phyloP scores from a whole-genome alignment of 2,113 vertebrate genomes.

The Coryphaenoides rupestris region DNA sequence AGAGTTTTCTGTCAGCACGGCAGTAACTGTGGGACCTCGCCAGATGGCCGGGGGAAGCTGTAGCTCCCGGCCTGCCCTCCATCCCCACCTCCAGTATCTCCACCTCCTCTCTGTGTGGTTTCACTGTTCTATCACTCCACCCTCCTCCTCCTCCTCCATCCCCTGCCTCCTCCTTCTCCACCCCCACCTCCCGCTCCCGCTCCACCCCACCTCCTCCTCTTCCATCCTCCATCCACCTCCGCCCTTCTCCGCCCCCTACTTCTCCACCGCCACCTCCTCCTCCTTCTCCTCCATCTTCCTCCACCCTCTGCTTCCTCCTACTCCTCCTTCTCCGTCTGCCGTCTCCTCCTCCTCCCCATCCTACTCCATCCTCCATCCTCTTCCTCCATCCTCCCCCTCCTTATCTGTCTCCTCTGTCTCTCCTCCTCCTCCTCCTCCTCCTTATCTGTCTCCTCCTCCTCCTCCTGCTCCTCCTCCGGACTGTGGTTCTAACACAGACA shows the following conservation, averaged over 20 bases:
- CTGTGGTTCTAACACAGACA: constrained; percentile 37
- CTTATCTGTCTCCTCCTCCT: constrained; percentile 21
- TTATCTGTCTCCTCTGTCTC: constrained; percentile 10
- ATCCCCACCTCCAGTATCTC: too few relatives aligned
- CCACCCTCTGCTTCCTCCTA: constrained; percentile 5
- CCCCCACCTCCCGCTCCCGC: too few relatives aligned
- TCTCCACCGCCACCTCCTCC: neutral
- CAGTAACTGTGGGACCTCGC: constrained; percentile 3
- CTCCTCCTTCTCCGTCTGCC: too few relatives aligned
- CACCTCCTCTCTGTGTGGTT: neutral
- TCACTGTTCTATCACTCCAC: neutral
- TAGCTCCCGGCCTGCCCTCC: too few relatives aligned
- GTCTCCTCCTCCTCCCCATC: neutral
- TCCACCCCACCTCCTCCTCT: neutral
- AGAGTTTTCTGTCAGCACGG: constrained; percentile 11
- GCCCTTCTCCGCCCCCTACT: neutral
- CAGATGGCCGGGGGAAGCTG: neutral
- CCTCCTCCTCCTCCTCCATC: constrained; percentile 13
- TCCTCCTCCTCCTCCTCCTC: constrained; percentile 20
- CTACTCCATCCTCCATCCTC: neutral
- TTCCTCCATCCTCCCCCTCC: constrained; percentile 11
- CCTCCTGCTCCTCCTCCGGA: constrained; percentile 15
- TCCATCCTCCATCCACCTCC: constrained; percentile 8
- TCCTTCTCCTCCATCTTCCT: neutral
- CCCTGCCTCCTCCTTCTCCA: neutral